Evolutionary conservation across 2,113 vertebrate genomes (phyloP).

Genomic region (Peromyscus californicus): DNA sequence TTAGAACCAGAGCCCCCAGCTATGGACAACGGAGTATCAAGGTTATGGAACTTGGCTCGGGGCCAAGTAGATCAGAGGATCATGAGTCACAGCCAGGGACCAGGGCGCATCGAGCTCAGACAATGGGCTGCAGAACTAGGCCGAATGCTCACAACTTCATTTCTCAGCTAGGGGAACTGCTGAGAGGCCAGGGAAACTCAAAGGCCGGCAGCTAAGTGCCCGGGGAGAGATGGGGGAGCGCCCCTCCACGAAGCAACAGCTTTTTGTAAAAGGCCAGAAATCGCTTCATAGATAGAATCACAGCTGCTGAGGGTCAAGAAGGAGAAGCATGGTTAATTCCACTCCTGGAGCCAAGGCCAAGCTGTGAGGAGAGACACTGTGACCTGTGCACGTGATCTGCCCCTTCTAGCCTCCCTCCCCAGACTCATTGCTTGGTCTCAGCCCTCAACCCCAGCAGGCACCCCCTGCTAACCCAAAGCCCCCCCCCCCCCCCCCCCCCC

Average conservation of each 20-base stretch:
- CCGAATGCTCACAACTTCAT: neutral
- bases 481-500: neutral
- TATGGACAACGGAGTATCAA: neutral
- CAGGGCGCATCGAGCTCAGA: neutral
- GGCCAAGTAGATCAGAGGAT: neutral
- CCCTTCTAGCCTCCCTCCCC: neutral
- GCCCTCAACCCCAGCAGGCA: neutral
- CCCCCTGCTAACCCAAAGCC: neutral
- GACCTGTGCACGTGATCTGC: neutral
- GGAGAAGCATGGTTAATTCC: neutral
- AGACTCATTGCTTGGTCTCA: neutral
- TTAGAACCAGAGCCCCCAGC: neutral
- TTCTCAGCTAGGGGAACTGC: neutral
- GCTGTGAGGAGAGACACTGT: neutral
- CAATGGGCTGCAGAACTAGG: neutral
- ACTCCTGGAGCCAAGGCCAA: neutral
- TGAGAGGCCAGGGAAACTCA: neutral
- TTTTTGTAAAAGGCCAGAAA: neutral
- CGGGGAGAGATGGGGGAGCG: neutral
- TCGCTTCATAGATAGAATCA: slow-evolving; percentile 14
- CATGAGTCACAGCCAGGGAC: neutral
- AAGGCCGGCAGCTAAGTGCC: neutral
- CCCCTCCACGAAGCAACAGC: neutral
- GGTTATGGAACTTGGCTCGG: neutral
- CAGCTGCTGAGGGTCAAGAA: neutral